These are phyloP conservation scores for Synanthedon tipuliformis DNA, from an alignment of 2,888 invertebrate genomes.

Conservation along the genomic window DNA sequence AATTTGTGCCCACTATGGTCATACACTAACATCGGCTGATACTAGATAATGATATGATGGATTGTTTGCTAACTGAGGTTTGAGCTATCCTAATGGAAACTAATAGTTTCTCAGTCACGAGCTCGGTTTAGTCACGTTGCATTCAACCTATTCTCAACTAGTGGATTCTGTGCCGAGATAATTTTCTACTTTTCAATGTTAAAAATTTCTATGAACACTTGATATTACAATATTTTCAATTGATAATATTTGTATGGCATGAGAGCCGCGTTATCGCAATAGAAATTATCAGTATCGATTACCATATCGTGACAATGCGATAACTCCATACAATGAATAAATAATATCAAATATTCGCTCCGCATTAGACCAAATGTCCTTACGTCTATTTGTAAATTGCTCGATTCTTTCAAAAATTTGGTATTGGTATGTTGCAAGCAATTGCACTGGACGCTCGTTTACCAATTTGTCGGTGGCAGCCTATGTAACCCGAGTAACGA, in stretches of 20 bases:
- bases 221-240: background rate
- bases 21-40: constrained; percentile 20
- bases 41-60: constrained; percentile 17
- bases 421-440: constrained; percentile 9
- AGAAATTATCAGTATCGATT: constrained; percentile 25
- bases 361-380: background rate
- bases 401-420: too few species aligned
- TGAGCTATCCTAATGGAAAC: constrained; percentile 20
- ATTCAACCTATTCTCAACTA: background rate
- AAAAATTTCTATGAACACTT: background rate
- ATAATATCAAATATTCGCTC: background rate
- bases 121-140: background rate
- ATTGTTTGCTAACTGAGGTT: constrained; percentile 25
- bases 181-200: background rate
- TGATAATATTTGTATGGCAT: background rate
- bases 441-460: constrained; percentile 27
- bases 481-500: constrained; percentile 39
- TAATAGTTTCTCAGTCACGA: constrained; percentile 17
- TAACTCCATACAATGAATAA: constrained; percentile 26
- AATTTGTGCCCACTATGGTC: constrained; percentile 40
- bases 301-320: constrained; percentile 40
- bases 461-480: constrained; percentile 35
- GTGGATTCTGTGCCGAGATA: background rate
- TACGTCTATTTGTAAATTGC: too few species aligned
- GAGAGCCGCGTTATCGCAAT: background rate